Conservation (phyloP, 2,113 vertebrate genomes). For the Ia io region DNA sequence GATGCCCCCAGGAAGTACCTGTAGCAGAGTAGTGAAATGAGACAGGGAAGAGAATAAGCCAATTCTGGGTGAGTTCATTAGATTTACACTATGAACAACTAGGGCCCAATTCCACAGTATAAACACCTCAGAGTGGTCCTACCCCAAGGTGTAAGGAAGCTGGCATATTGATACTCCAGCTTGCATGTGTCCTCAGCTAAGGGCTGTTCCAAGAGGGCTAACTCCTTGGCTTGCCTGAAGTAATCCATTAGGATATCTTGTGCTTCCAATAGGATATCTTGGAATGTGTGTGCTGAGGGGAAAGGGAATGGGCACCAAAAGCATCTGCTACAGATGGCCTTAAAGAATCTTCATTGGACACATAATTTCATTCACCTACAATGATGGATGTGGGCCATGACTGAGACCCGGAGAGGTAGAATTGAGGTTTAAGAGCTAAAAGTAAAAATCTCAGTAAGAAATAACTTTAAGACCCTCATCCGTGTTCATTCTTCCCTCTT, state of each 20-base stretch:
- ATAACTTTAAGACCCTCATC: not conserved
- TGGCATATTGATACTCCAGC: not conserved
- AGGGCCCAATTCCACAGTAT: not conserved
- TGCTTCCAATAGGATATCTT: not conserved
- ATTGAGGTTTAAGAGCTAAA: not conserved
- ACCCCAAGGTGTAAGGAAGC: not conserved
- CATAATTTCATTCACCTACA: not conserved
- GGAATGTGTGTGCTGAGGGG: not conserved
- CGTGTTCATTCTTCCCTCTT: not conserved
- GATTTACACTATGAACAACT: not conserved
- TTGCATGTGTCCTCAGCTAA: not conserved
- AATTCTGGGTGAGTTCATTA: not conserved
- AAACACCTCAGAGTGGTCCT: not conserved
- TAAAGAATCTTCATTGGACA: not conserved
- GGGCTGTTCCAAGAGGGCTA: not conserved
- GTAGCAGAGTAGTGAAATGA: not conserved
- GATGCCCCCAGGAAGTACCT: not conserved
- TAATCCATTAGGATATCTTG: not conserved
- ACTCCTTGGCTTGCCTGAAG: not conserved
- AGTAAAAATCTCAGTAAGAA: not conserved
- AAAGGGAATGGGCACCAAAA: not conserved
- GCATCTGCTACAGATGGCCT: not conserved
- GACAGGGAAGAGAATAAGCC: not conserved
- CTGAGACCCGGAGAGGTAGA: not conserved
- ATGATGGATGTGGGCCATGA: not conserved